Evolutionary conservation across 2,113 vertebrate species (phyloP).

Genomic region (Eidolon helvum): DNA sequence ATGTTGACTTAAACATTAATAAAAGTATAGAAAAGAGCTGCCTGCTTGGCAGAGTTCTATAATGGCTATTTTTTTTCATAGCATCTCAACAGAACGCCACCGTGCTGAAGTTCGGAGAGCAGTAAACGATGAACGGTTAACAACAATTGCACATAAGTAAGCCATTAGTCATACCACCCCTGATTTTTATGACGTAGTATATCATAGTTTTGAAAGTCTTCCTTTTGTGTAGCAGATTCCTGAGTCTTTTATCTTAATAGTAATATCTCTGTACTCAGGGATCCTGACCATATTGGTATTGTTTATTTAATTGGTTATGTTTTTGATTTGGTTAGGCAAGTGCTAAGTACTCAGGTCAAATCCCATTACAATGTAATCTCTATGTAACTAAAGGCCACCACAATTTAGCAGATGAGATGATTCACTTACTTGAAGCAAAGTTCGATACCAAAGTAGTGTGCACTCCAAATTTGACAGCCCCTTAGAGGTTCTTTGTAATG

Average conservation of each 20-base stretch:
- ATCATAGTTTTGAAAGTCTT: conserved; percentile 65
- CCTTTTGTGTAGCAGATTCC: conserved; percentile 71
- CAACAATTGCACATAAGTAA: conserved; percentile 98
- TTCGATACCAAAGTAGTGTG: conserved; percentile 46
- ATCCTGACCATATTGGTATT: conserved; percentile 47
- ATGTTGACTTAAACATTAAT: conserved; percentile 70
- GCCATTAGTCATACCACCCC: conserved; percentile 75
- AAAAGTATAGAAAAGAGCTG: conserved; percentile 71
- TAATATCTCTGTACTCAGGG: conserved; percentile 58
- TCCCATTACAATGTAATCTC: conserved; percentile 53
- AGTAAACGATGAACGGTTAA: conserved; percentile 97
- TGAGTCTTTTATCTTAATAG: conserved; percentile 60
- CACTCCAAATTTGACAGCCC: conserved; percentile 18
- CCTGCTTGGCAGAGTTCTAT: conserved; percentile 79
- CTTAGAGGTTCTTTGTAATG: conserved; percentile 62
- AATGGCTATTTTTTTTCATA: conserved; percentile 80
- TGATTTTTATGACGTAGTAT: conserved; percentile 66
- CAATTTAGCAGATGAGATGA: conserved; percentile 14
- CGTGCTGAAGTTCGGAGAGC: conserved; percentile 98
- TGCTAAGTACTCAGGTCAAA: conserved; percentile 57
- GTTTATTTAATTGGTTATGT: conserved; percentile 63
- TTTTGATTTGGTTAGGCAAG: conserved; percentile 65
- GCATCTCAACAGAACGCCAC: conserved; percentile 98
- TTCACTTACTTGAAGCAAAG: conserved; percentile 35
- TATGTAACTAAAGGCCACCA: conserved; percentile 17